These are phyloP conservation scores for Calonectris borealis DNA, from an alignment of 2,113 vertebrate species.

Conservation along the genomic window DNA sequence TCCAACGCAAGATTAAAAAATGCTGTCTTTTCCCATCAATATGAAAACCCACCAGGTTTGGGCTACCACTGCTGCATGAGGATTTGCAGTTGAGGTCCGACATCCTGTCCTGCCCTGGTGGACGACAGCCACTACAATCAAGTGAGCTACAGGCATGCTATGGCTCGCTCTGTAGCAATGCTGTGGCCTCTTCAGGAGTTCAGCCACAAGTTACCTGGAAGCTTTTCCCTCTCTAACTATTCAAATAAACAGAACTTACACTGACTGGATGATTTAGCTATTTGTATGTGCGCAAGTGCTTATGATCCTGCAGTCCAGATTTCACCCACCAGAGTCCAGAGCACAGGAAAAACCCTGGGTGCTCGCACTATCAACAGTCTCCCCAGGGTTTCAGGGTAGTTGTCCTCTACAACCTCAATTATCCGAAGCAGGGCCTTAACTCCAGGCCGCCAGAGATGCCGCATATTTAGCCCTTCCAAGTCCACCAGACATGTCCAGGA, in stretches of 20 bases:
- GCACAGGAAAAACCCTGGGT: conserved; percentile 82
- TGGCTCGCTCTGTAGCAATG: background rate
- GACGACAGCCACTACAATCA: background rate
- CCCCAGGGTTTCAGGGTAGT: conserved; percentile 85
- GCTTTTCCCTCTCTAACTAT: background rate
- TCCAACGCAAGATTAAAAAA: background rate
- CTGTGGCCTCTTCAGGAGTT: background rate
- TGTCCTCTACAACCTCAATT: conserved; percentile 85
- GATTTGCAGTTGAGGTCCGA: background rate
- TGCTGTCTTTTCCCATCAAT: background rate
- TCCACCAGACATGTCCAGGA: conserved; percentile 87
- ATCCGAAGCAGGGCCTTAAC: conserved; percentile 84
- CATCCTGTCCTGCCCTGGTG: background rate
- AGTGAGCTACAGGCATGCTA: background rate
- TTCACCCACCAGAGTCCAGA: conserved; percentile 83
- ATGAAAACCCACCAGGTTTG: background rate
- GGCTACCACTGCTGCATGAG: background rate
- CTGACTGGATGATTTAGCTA: background rate
- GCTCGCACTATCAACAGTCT: conserved; percentile 82
- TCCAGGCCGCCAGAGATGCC: conserved; percentile 84
- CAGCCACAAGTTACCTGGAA: background rate
- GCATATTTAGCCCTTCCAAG: conserved; percentile 84
- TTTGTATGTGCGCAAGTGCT: background rate
- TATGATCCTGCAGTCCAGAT: background rate
- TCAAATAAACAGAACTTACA: background rate